Evolutionary conservation across 1,140 invertebrate species (phyloP).

Genomic region (Pachyrhynchus sulphureomaculatus): DNA sequence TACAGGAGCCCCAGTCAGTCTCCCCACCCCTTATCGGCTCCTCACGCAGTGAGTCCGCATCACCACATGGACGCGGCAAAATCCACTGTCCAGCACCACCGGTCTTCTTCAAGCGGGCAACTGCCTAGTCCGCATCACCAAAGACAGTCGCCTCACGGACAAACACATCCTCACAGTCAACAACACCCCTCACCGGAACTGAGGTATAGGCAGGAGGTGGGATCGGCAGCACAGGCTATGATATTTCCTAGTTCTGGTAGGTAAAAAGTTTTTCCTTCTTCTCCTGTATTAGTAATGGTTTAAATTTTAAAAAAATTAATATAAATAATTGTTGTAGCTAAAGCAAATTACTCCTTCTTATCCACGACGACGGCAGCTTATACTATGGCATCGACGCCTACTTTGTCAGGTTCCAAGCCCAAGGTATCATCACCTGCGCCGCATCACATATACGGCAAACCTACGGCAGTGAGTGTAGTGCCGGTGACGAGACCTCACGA

Average conservation of each 20-base stretch:
- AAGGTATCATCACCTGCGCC: constrained; percentile 78
- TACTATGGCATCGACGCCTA: constrained; percentile 35
- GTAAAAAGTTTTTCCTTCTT: constrained; percentile 1
- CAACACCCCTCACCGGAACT: constrained; percentile 56
- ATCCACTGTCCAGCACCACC: constrained; percentile 39
- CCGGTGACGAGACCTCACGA: constrained; percentile 53
- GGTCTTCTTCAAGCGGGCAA: constrained; percentile 45
- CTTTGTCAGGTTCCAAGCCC: constrained; percentile 59
- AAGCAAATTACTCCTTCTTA: constrained; percentile 36
- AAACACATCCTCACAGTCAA: constrained; percentile 43
- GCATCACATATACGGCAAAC: constrained; percentile 76
- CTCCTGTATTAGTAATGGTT: no score
- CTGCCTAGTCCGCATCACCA: constrained; percentile 53
- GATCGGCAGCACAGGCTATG: constrained; percentile 32
- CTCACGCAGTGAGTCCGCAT: constrained; percentile 44
- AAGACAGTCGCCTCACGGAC: constrained; percentile 52
- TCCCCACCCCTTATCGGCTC: constrained; percentile 56
- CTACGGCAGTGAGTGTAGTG: constrained; percentile 63
- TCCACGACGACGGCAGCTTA: constrained; percentile 36
- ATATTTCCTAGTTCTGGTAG: constrained; percentile 40
- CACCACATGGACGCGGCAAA: constrained; percentile 48
- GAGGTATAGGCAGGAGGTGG: constrained; percentile 40
- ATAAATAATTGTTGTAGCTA: constrained; percentile 19
- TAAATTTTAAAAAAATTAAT: no score
- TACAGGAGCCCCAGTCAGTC: constrained; percentile 58